Base-by-base conservation (phyloP, 2,797 vertebrate species). In the Huso huso region DNA sequence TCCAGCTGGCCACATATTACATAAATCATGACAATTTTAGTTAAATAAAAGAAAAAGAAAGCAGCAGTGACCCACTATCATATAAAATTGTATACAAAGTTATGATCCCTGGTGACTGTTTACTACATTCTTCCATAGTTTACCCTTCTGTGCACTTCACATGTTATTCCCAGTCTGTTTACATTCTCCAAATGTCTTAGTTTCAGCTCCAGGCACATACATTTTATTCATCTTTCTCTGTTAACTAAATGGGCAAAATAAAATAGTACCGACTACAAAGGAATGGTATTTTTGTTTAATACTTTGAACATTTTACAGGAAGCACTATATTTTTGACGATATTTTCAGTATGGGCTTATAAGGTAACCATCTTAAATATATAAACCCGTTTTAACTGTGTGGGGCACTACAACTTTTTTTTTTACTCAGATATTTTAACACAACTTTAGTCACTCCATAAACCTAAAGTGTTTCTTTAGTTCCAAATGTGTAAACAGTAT, bases 61-160 rank as follows among this genome's bases (percentile, higher is more conserved):
- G 72, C n/a, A 75, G 70, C 74, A 75, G 74, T 75, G 72, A 65
- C 73, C 73, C 73, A 74, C 75, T 75, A 70, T 69, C 53, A 69
- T 62, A 68, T 70, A 64, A 60, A 70, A 63, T 61, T 59, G 64
- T 61, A 71, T 72, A 71, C 73, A 71, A 66, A 75, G 69, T 68
- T 67, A 74, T 74, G 67, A 66, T 72, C 61, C 69, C 68, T 70
- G 53, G 70, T 70, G 70, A 64, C 71, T 64, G 72, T 18, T 18
- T 75, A 72, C 70, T 70, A 75, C 63, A 71, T 69, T 67, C 70
- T 77, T 77, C 74, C 74, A 77, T 77, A 77, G 76, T 37, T 37
- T 37, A 37, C 37, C 37, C 37, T 37, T 37, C 37, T 37, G 37
- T 37, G 37, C 37, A 37, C 37, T 37, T 37, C 37, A 37, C 3